A percentile compares a stretch with the other conserved stretches of the same genome.
Conservation (phyloP, 2,888 invertebrate species). For the Autographa pulchrina region DNA sequence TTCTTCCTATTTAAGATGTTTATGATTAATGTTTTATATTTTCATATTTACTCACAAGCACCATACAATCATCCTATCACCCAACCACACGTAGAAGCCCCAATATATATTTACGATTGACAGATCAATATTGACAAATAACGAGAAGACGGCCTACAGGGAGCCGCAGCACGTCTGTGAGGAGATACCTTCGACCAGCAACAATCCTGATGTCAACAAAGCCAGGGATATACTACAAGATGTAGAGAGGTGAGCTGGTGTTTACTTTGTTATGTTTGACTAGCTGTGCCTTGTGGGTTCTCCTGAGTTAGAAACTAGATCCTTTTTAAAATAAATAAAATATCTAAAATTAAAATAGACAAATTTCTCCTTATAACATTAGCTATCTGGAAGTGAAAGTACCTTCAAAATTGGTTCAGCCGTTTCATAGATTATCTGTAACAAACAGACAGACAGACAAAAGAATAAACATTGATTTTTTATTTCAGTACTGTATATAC, state of each 20-base stretch:
- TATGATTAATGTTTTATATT: neutral
- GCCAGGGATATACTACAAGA: conserved; percentile 91
- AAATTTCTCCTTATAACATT: too few relatives aligned
- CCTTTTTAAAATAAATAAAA: too few relatives aligned
- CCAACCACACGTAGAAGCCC: conserved; percentile 22
- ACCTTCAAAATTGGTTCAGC: too few relatives aligned
- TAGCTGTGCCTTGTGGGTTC: too few relatives aligned
- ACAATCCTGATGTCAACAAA: conserved; percentile 79
- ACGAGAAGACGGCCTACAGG: conserved; percentile 66
- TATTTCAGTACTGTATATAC: too few relatives aligned
- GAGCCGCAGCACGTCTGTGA: conserved; percentile 78
- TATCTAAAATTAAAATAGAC: too few relatives aligned
- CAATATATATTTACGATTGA: conserved; percentile 37
- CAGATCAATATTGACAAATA: conserved; percentile 82
- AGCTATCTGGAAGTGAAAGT: too few relatives aligned
- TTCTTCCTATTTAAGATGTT: too few relatives aligned
- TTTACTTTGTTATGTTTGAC: neutral
- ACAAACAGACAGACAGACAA: too few relatives aligned
- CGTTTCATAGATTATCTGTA: too few relatives aligned
- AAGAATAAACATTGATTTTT: too few relatives aligned
- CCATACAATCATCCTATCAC: neutral
- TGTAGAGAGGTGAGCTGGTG: conserved; percentile 89
- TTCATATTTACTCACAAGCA: neutral
- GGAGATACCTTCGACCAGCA: conserved; percentile 80
- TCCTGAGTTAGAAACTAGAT: too few relatives aligned